Percentiles rank a stretch among this genome's conserved stretches.
Evolutionary conservation across 35 echinoderm and acorn worm genomes (phyloP).

Genomic region (Ophiothrix spiculata): DNA sequence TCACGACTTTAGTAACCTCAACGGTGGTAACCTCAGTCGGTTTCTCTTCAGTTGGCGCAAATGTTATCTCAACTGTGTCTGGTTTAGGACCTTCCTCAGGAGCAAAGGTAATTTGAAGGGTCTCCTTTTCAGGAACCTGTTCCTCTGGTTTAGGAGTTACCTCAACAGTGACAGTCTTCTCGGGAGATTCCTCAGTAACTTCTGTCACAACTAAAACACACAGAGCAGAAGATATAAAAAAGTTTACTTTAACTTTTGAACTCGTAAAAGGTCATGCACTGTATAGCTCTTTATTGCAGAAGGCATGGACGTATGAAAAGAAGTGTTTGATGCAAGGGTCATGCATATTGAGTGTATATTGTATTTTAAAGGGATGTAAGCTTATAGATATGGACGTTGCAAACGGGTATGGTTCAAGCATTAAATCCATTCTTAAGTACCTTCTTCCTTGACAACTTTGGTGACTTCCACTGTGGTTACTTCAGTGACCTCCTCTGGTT

Average conservation of each 20-base stretch:
- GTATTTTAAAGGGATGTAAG: too few species aligned
- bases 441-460: not conserved
- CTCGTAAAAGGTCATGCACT: not conserved
- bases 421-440: too few species aligned
- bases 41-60: too few species aligned
- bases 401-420: too few species aligned
- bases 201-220: not conserved
- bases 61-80: not conserved
- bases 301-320: too few species aligned
- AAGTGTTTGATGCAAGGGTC: too few species aligned
- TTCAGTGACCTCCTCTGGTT: not conserved
- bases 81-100: not conserved
- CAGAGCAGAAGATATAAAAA: not conserved
- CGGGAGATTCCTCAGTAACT: not conserved
- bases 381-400: not conserved
- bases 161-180: not conserved
- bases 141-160: not conserved
- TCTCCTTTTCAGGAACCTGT: not conserved
- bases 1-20: constrained; percentile 16
- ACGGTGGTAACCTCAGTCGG: constrained; percentile 9
- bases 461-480: not conserved
- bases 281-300: too few species aligned
- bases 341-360: too few species aligned
- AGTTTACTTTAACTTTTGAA: not conserved
- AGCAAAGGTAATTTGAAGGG: not conserved